These are phyloP conservation scores for Herpailurus yagouaroundi DNA, from an alignment of 2,113 vertebrate species.

Conservation along the genomic window DNA sequence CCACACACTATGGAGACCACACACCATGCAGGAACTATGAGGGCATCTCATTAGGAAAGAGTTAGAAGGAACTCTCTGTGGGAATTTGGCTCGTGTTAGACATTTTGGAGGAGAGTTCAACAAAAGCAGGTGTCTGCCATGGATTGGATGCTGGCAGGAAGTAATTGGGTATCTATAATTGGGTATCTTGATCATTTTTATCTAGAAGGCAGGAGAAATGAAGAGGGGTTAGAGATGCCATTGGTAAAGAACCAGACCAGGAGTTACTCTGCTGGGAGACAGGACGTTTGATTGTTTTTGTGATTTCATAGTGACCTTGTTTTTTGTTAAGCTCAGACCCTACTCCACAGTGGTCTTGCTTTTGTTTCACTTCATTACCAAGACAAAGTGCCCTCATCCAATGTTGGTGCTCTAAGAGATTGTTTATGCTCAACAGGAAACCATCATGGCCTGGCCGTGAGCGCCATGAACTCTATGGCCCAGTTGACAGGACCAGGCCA, in stretches of 20 bases:
- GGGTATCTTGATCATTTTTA: neutral
- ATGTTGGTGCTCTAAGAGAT: neutral
- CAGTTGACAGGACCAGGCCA: neutral
- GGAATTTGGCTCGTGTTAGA: neutral
- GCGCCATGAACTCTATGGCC: neutral
- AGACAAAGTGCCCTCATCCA: neutral
- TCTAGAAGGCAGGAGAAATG: neutral
- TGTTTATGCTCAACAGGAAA: neutral
- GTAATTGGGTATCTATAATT: too few species aligned
- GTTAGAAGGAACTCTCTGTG: neutral
- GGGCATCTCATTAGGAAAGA: neutral
- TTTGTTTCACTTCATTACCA: neutral
- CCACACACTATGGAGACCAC: neutral
- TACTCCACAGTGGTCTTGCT: neutral
- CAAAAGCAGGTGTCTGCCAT: neutral
- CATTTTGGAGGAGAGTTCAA: neutral
- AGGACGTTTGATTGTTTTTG: neutral
- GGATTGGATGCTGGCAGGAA: neutral
- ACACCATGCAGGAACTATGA: neutral
- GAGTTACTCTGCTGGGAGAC: neutral
- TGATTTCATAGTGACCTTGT: neutral
- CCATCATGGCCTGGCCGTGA: neutral
- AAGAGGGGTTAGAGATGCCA: neutral
- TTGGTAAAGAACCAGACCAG: neutral
- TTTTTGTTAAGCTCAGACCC: neutral